These are phyloP conservation scores for Neolamprologus brichardi DNA, from an alignment of 2,113 vertebrate genomes.

Conservation along the genomic window DNA sequence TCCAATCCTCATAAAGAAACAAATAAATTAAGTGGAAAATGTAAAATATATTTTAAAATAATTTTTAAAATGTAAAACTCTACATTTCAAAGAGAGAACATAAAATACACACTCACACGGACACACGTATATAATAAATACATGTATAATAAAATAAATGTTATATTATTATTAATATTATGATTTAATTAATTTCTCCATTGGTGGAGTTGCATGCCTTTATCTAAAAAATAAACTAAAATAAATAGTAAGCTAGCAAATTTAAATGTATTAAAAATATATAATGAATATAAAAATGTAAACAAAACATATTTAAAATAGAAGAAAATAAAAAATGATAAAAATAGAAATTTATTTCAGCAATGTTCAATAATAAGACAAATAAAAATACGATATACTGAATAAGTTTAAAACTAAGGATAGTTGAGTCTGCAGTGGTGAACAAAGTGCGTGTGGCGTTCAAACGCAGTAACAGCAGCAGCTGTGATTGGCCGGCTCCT, in stretches of 20 bases:
- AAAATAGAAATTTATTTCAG: not conserved
- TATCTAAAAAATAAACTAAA: not conserved
- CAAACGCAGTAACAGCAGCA: not conserved
- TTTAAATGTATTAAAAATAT: not conserved
- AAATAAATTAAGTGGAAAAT: not conserved
- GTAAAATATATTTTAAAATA: not conserved
- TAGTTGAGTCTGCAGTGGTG: not conserved
- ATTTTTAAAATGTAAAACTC: not conserved
- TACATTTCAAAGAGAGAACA: not conserved
- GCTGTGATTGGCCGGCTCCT: not conserved
- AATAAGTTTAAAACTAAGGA: not conserved
- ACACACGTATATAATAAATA: not conserved
- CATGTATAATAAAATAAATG: not conserved
- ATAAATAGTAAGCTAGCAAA: not conserved
- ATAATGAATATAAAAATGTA: not conserved
- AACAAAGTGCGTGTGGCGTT: not conserved
- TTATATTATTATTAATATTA: not conserved
- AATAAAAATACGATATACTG: accelerated
- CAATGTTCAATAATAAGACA: not conserved
- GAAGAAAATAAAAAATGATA: not conserved
- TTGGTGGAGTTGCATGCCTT: not conserved
- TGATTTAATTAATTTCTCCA: not conserved
- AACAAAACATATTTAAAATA: not conserved
- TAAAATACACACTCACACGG: not conserved
- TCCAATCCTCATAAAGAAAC: not conserved